A percentile compares a stretch with the other conserved stretches of the same genome.
phyloP scores from a whole-genome alignment of 2,888 invertebrate species.

The Tenthredo distinguenda region DNA sequence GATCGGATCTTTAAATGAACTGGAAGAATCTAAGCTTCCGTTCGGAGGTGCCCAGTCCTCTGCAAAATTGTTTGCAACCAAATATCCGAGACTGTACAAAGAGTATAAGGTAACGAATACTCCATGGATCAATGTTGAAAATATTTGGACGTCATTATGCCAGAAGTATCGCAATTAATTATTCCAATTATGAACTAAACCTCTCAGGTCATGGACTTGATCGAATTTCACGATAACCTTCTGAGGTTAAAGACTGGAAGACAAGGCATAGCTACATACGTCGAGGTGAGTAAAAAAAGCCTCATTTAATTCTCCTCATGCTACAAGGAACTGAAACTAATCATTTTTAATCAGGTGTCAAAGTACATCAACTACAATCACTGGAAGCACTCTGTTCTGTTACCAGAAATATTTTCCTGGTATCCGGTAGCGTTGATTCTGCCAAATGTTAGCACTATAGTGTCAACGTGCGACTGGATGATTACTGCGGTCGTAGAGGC shows the following conservation, averaged over 20 bases:
- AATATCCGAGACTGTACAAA: neutral
- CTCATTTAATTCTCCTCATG: neutral
- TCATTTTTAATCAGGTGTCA: neutral
- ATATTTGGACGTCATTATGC: too few species aligned
- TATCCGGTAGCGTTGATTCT: conserved; percentile 13
- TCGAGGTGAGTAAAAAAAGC: neutral
- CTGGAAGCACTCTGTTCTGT: neutral
- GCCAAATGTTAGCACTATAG: neutral
- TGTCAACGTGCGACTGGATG: neutral
- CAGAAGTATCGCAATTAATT: neutral
- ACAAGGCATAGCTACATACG: conserved; percentile 10
- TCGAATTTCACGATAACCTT: neutral
- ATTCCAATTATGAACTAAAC: neutral
- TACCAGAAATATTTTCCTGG: conserved; percentile 10
- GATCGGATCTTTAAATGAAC: conserved; percentile 5
- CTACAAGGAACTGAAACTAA: neutral
- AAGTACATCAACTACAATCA: neutral
- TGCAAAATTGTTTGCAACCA: neutral
- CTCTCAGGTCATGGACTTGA: conserved; percentile 17
- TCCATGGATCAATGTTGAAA: neutral
- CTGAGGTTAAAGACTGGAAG: neutral
- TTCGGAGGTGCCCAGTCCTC: neutral
- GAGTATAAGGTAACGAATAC: neutral
- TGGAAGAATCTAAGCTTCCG: conserved; percentile 21
- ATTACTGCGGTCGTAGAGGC: neutral